phyloP scores from a whole-genome alignment of 1,140 invertebrate genomes.

The Liolophura sinensis region DNA sequence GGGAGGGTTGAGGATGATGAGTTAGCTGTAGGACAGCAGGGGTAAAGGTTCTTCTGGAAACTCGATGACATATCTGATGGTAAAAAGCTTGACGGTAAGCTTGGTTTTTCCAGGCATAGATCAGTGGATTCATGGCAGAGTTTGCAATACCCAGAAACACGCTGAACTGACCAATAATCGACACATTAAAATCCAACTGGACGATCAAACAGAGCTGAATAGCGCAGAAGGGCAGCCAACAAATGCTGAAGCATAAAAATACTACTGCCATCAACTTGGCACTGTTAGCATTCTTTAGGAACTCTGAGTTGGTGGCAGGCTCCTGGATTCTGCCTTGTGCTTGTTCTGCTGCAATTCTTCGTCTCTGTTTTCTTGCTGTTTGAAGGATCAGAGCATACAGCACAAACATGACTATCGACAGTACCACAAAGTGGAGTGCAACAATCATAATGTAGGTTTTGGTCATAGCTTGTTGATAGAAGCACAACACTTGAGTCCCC shows the following conservation, averaged over 20 bases:
- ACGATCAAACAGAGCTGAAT: slow-evolving; percentile 11
- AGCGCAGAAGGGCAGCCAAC: slow-evolving; percentile 29
- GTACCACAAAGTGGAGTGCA: slow-evolving; percentile 12
- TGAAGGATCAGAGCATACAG: slow-evolving; percentile 19
- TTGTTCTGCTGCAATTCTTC: slow-evolving; percentile 11
- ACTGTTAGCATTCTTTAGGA: too few species aligned
- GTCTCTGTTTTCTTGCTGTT: slow-evolving; percentile 19
- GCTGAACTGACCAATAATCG: slow-evolving; percentile 20
- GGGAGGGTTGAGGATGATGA: too few species aligned
- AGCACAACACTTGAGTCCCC: slow-evolving; percentile 13
- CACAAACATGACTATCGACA: slow-evolving; percentile 21
- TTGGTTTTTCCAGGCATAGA: slow-evolving; percentile 33
- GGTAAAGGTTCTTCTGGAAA: too few species aligned
- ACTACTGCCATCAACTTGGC: slow-evolving; percentile 19
- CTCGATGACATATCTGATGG: slow-evolving; percentile 15
- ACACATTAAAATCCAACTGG: slow-evolving; percentile 10
- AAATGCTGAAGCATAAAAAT: slow-evolving; percentile 22
- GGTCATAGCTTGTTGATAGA: slow-evolving; percentile 23
- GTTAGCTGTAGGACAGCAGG: too few species aligned
- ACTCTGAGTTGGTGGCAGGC: not conserved
- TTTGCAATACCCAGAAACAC: slow-evolving; percentile 31
- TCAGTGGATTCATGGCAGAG: slow-evolving; percentile 27
- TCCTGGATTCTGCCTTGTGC: not conserved
- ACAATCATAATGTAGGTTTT: slow-evolving; percentile 13
- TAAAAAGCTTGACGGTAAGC: slow-evolving; percentile 22